phyloP scores from a whole-genome alignment of 2,888 invertebrate species.

The Scaptomyza polygonia region DNA sequence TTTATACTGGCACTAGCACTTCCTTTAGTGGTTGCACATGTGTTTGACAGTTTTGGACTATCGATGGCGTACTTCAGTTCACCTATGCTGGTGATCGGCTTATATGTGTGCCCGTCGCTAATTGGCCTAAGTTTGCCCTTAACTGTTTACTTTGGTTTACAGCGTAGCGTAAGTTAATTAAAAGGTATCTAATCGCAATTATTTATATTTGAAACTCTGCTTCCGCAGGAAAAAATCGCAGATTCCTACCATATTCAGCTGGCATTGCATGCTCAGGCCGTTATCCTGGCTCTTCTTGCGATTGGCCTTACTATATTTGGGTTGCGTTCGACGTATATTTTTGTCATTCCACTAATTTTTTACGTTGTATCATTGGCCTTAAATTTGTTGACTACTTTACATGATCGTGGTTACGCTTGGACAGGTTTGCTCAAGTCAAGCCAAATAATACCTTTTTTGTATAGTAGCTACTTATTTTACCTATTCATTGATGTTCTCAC shows the following conservation, averaged over 20 bases:
- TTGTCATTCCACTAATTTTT: conserved; percentile 77
- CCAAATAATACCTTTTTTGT: conserved; percentile 84
- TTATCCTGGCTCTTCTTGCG: conserved; percentile 68
- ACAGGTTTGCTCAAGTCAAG: conserved; percentile 76
- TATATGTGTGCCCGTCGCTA: conserved; percentile 80
- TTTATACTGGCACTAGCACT: conserved; percentile 77
- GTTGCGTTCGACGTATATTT: conserved; percentile 75
- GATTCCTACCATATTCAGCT: conserved; percentile 73
- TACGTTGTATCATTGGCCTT: conserved; percentile 71
- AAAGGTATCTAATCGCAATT: no score
- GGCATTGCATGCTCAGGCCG: conserved; percentile 78
- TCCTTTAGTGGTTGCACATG: conserved; percentile 78
- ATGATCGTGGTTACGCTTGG: conserved; percentile 68
- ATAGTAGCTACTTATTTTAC: conserved; percentile 85
- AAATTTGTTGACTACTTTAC: conserved; percentile 75
- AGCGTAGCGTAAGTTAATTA: conserved; percentile 65
- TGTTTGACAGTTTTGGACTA: conserved; percentile 82
- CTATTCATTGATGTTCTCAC: conserved; percentile 85
- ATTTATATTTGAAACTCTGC: conserved; percentile 38
- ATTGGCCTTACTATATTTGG: conserved; percentile 60
- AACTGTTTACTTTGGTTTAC: conserved; percentile 69
- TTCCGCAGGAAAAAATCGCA: conserved; percentile 65
- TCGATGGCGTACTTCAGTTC: conserved; percentile 87
- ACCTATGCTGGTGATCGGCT: conserved; percentile 85
- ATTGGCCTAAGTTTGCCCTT: conserved; percentile 78